Evolutionary conservation across 2,888 invertebrate species (phyloP), one percentile per base, ranked within the genome.

Genomic region (Lottia gigantea): DNA sequence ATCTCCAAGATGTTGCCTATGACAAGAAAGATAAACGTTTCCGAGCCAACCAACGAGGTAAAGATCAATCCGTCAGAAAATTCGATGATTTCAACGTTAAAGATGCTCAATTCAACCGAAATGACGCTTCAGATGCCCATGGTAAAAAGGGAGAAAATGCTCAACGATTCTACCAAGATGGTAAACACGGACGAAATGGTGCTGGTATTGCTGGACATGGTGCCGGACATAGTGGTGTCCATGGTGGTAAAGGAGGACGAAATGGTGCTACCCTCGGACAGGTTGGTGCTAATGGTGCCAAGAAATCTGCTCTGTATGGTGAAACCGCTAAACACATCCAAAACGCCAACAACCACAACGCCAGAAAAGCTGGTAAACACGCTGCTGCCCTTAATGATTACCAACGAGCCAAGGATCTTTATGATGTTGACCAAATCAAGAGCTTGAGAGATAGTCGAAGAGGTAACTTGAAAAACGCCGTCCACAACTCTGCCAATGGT

Each of bases 51-150:
- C 73, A 75, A 63, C 61, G 47, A 14, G 75, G 75, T 19, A 49
- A 31, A 23, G 71, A 75, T 14, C 46, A 73, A 49, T 73, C 75
- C 16, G 49, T 73, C 15, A 55, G 71, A 19, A 64, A 71, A 66
- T 70, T 69, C 25, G 71, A 75, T 62, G 71, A 75, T n/a, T 70
- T 75, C 31, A 70, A 71, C 46, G 69, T 73, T 47, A 71, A 75
- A 46, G 71, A 70, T n/a, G 66, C 67, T 45, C 73, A 66, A 15
- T 73, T 55, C 23, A 55, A 71, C 70, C 62, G 71, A 46, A 73
- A 73, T 19, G 67, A 71, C 31, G 75, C 75, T 40, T 66, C 62
- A 19, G 73, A 71, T 23, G 68, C 65, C 14, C 69, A 73, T n/a
- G 75, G 70, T 49, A 67, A 71, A 40, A 63, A 31, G 14, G 66